phyloP scores from a whole-genome alignment of 1,140 invertebrate genomes.

The Globodera ellingtonae region DNA sequence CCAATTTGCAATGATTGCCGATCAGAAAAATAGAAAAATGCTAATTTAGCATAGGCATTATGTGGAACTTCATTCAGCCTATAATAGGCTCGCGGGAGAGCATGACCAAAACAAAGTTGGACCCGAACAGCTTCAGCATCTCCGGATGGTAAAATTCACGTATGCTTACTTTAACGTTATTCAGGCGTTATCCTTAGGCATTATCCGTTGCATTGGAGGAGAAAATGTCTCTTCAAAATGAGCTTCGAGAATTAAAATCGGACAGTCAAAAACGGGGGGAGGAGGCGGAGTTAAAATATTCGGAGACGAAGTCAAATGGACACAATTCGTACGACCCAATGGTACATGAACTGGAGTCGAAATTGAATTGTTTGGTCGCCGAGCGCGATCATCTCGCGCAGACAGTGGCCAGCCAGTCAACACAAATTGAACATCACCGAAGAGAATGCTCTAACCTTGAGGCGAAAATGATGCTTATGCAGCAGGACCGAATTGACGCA shows the following conservation, averaged over 20 bases:
- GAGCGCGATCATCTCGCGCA: slow-evolving; percentile 36
- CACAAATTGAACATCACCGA: slow-evolving; percentile 44
- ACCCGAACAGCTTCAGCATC: slow-evolving; percentile 41
- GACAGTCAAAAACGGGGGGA: slow-evolving; percentile 20
- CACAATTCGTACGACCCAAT: slow-evolving; percentile 4
- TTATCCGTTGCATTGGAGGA: slow-evolving; percentile 48
- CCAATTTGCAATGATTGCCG: background rate
- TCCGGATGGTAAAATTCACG: slow-evolving; percentile 43
- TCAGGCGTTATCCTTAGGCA: slow-evolving; percentile 32
- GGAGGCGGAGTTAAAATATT: background rate
- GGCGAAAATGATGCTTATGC: slow-evolving; percentile 49
- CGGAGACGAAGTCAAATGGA: too few species aligned
- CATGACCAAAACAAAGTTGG: background rate
- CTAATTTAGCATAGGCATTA: slow-evolving; percentile 52
- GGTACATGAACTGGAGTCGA: slow-evolving; percentile 13
- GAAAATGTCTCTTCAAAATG: slow-evolving; percentile 49
- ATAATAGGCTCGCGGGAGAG: slow-evolving; percentile 36
- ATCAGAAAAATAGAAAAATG: background rate
- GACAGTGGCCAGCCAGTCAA: slow-evolving; percentile 35
- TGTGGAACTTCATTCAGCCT: slow-evolving; percentile 44
- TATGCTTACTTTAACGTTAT: slow-evolving; percentile 6
- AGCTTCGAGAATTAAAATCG: slow-evolving; percentile 36
- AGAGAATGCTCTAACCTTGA: slow-evolving; percentile 47
- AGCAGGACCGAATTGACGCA: slow-evolving; percentile 48
- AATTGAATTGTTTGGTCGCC: slow-evolving; percentile 13